Evolutionary conservation across 2,888 invertebrate genomes (phyloP).

Genomic region (Hydrotaea cyrtoneurina): DNA sequence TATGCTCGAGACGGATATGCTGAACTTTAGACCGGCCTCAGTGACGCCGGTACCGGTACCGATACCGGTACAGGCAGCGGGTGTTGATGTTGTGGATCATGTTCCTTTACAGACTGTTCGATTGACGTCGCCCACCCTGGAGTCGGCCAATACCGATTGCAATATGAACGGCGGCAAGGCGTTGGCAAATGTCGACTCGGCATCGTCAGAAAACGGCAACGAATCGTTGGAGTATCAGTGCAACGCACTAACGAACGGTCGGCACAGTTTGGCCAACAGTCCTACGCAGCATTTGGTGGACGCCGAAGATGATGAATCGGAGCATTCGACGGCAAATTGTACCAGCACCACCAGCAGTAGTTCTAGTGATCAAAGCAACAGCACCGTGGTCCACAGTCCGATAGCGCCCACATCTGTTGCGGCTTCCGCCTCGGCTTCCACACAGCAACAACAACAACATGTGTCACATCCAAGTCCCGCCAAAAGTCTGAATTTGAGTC

Average conservation of each 20-base stretch:
- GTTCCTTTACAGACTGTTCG: slow-evolving; percentile 62
- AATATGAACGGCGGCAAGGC: slow-evolving; percentile 76
- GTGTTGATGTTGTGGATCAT: slow-evolving; percentile 70
- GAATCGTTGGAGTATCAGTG: slow-evolving; percentile 50
- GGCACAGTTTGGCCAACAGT: slow-evolving; percentile 67
- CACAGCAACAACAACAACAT: slow-evolving; percentile 36
- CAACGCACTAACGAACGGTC: slow-evolving; percentile 64
- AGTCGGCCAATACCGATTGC: slow-evolving; percentile 71
- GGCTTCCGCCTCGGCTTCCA: slow-evolving; percentile 53
- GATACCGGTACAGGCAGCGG: slow-evolving; percentile 3
- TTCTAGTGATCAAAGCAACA: slow-evolving; percentile 78
- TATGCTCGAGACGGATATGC: slow-evolving; percentile 70
- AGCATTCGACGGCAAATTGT: slow-evolving; percentile 76
- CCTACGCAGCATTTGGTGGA: slow-evolving; percentile 66
- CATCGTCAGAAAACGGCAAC: slow-evolving; percentile 74
- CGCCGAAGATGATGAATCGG: slow-evolving; percentile 77
- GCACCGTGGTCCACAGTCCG: slow-evolving; percentile 77
- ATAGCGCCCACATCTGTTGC: slow-evolving; percentile 68
- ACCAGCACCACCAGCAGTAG: slow-evolving; percentile 78
- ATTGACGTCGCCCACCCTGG: slow-evolving; percentile 51
- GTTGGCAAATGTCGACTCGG: not conserved
- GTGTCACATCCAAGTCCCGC: slow-evolving; percentile 73
- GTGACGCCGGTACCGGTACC: slow-evolving; percentile 68
- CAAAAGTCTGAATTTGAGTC: slow-evolving; percentile 76
- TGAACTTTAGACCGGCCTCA: slow-evolving; percentile 71